phyloP scores from a whole-genome alignment of 2,888 invertebrate species.

The Digitonthophagus gazella region DNA sequence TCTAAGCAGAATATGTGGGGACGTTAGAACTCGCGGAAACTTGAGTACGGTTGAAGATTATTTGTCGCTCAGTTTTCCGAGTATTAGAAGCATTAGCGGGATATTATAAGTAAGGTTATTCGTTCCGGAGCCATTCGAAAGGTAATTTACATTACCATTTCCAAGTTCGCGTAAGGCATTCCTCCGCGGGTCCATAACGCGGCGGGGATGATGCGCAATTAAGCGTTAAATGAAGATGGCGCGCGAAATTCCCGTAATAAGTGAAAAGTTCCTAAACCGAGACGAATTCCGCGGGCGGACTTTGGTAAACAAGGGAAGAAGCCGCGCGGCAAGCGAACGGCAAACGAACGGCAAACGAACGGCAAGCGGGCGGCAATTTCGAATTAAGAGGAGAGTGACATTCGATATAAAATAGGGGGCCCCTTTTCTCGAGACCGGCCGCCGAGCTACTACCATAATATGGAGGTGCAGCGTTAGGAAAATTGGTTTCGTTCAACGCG shows the following conservation, averaged over 20 bases:
- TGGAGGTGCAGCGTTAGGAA: conserved; percentile 33
- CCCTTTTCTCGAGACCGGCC: conserved; percentile 27
- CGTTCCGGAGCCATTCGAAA: not conserved
- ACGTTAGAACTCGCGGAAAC: not conserved
- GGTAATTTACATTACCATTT: not conserved
- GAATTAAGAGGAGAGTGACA: conserved; percentile 34
- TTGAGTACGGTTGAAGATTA: not conserved
- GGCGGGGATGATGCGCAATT: not conserved
- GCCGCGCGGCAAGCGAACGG: no score
- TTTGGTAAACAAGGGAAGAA: not conserved
- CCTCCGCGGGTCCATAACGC: not conserved
- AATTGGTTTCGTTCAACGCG: conserved; percentile 39
- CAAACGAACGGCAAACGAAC: no score
- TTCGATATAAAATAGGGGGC: conserved; percentile 32
- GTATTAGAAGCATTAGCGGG: not conserved
- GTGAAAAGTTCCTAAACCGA: not conserved
- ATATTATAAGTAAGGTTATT: not conserved
- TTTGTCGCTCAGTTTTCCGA: not conserved
- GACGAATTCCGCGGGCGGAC: not conserved
- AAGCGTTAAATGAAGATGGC: not conserved
- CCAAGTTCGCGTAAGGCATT: not conserved
- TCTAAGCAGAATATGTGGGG: not conserved
- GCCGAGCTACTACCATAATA: conserved; percentile 30
- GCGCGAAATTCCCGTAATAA: not conserved
- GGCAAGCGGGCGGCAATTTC: conserved; percentile 26